Percentiles rank a stretch among this genome's conserved stretches.
Evolutionary conservation across 2,797 vertebrate genomes (phyloP).

Genomic region (Sebastes diploproa): DNA sequence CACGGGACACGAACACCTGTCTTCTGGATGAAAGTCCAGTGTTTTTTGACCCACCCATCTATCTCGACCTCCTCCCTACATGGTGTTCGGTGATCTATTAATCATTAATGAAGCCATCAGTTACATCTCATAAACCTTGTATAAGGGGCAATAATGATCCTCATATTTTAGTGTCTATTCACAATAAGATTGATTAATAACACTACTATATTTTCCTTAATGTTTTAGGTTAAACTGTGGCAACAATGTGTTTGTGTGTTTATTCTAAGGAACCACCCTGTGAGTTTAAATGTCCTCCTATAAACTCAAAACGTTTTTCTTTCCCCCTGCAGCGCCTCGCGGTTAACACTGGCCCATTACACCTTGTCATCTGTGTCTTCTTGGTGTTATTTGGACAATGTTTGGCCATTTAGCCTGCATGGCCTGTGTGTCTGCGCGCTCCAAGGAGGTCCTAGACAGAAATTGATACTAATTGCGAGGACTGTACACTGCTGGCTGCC

Average conservation of each 20-base stretch:
- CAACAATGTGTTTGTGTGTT: not conserved
- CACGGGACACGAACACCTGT: no score
- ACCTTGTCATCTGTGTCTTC: conserved; percentile 76
- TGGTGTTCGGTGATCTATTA: not conserved
- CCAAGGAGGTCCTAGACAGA: conserved; percentile 93
- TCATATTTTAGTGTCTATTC: not conserved
- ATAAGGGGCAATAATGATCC: not conserved
- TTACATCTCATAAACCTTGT: not conserved
- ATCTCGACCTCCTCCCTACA: no score
- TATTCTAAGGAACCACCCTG: not conserved
- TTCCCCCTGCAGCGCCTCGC: conserved; percentile 30
- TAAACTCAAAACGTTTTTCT: conserved; percentile 52
- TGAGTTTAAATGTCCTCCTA: not conserved
- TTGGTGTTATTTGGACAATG: conserved; percentile 71
- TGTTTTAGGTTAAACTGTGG: not conserved
- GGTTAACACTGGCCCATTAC: conserved; percentile 71
- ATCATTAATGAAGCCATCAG: not conserved
- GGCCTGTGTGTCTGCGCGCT: conserved; percentile 88
- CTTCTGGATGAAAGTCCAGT: no score
- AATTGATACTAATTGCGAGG: conserved; percentile 98
- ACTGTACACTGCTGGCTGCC: conserved; percentile 92
- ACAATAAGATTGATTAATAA: not conserved
- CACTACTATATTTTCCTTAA: not conserved
- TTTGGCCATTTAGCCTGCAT: conserved; percentile 75
- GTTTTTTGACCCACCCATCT: no score